phyloP scores from a whole-genome alignment of 2,888 invertebrate genomes.

The Shargacucullia verbasci region DNA sequence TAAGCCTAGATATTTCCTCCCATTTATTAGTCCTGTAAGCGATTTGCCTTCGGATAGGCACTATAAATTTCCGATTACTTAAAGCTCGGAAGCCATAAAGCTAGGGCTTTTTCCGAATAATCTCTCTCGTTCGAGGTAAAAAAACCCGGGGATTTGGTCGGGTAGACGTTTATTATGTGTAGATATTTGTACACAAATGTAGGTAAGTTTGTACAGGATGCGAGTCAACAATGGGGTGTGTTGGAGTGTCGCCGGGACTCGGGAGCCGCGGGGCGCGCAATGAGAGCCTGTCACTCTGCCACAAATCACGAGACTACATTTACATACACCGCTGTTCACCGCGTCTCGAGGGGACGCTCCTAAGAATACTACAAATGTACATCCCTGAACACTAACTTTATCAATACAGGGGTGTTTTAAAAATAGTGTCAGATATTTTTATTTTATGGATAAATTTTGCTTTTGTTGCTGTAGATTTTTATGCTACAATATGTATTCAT shows the following conservation, averaged over 20 bases:
- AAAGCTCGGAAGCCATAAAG: constrained; percentile 34
- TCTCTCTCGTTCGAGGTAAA: constrained; percentile 18
- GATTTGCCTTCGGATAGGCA: constrained; percentile 22
- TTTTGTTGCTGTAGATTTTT: too few relatives aligned
- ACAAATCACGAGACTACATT: constrained; percentile 72
- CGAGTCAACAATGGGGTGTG: constrained; percentile 68
- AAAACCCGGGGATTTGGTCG: constrained; percentile 25
- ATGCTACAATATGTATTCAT: too few relatives aligned
- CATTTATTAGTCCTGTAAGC: constrained; percentile 32
- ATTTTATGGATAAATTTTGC: background rate
- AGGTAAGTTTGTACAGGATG: constrained; percentile 38
- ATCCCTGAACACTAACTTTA: constrained; percentile 38
- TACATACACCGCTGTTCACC: constrained; percentile 53
- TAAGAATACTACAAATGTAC: constrained; percentile 52
- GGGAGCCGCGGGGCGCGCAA: constrained; percentile 65
- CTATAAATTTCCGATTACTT: constrained; percentile 49
- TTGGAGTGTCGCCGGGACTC: constrained; percentile 64
- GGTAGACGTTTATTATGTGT: constrained; percentile 40
- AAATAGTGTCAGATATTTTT: background rate
- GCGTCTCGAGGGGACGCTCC: constrained; percentile 55
- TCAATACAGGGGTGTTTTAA: constrained; percentile 16
- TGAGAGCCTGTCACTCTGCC: constrained; percentile 76
- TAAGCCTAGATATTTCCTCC: constrained; percentile 18
- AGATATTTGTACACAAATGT: constrained; percentile 36
- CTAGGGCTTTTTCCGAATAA: constrained; percentile 28